Conservation (phyloP, 2,888 invertebrate genomes). For the Drosophila anceps region DNA sequence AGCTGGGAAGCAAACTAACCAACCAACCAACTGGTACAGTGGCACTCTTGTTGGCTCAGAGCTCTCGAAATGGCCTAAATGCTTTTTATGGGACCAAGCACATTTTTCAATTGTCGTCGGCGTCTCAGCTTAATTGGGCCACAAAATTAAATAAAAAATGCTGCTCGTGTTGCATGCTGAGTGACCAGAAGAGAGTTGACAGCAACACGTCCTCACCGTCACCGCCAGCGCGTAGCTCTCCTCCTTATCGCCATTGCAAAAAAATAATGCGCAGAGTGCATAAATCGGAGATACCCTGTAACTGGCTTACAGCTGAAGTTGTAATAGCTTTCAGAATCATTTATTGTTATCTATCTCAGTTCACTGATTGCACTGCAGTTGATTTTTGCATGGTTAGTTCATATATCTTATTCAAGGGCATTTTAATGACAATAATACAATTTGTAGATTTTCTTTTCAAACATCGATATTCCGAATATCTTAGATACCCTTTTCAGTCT, state of each 20-base stretch:
- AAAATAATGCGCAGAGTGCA: conserved; percentile 1
- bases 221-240: conserved; percentile 14
- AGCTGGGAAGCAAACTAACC: conserved; percentile 34
- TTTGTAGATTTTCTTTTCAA: too few relatives aligned
- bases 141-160: conserved; percentile 73
- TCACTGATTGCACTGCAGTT: too few relatives aligned
- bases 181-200: conserved; percentile 69
- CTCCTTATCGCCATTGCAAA: conserved; percentile 31
- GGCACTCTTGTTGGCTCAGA: conserved; percentile 7
- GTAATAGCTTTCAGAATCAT: background rate
- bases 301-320: background rate
- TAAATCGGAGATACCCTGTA: background rate
- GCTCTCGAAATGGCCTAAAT: conserved; percentile 66
- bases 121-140: conserved; percentile 74
- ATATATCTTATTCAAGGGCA: too few relatives aligned
- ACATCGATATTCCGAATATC: background rate
- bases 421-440: too few relatives aligned
- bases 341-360: background rate
- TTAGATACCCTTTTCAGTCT: background rate
- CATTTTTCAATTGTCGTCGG: conserved; percentile 71
- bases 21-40: conserved; percentile 2
- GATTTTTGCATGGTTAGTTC: too few relatives aligned
- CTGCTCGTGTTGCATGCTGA: conserved; percentile 62
- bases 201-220: conserved; percentile 70
- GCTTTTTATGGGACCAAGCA: conserved; percentile 70